Evolutionary conservation across 2,113 vertebrate species (phyloP), one percentile per base, ranked within the genome.

Genomic region (Anoura caudifer): DNA sequence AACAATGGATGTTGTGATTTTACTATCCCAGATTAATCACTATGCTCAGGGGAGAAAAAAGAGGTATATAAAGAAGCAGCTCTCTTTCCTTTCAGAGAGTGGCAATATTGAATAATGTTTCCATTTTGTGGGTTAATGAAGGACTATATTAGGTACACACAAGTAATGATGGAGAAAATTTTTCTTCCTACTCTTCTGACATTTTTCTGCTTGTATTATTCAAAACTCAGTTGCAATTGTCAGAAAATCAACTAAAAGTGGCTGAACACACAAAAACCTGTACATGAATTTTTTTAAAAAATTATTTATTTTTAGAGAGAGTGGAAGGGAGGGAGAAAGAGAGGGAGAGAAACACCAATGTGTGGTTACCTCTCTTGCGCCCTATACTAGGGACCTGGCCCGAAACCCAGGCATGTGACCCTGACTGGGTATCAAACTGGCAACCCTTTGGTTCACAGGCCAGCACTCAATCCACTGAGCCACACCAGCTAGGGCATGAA

Each of bases 171-270:
- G 43, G n/a, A 77, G 22, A 79, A 89, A 70, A 26, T 19, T 67
- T 77, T 88, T 83, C n/a, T 88, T 61, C 33, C 56, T 88, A 76
- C 7, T 56, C 33, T 50, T 69, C 59, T 59, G 69, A 61, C 52
- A 54, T 80, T 56, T 79, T 81, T n/a, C 33, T 95, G 73, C 19
- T 67, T 88, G 38, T 88, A 67, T 87, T 82, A 87, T 73, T 95
- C 45, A 81, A 87, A 81, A 73, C 9, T 36, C 52, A 50, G 43
- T 33, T 80, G 19, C 41, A 70, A 75, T 14, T 63, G 70, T 89
- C 10, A 43, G 52, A 93, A 65, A 81, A 81, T 73, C 31, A 41
- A 61, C 79, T n/a, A 81, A 91, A 91, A 73, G 65, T 72, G 31
- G 22, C 24, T 91, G 52, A 36, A 87, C 54, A 65, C 2, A 36